Evolutionary conservation across 1,140 invertebrate species (phyloP).

Genomic region (Cotesia chilonis): DNA sequence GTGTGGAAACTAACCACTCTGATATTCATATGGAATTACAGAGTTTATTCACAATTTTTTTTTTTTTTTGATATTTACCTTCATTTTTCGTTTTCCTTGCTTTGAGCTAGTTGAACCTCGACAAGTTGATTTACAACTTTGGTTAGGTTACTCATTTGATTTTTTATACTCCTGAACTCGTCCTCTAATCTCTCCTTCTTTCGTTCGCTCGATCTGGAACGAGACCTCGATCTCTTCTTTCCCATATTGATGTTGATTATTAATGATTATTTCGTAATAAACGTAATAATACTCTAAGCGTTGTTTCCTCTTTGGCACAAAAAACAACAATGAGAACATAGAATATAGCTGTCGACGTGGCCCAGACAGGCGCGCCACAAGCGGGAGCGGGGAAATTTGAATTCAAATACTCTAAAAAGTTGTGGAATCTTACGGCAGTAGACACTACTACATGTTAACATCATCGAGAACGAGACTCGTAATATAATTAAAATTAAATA

Average conservation of each 20-base stretch:
- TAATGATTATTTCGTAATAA: neutral
- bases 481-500: too few species aligned
- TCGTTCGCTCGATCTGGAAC: too few species aligned
- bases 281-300: neutral
- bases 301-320: constrained; percentile 1
- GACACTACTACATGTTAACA: constrained; percentile 13
- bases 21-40: constrained; percentile 22
- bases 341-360: neutral
- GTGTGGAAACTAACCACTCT: constrained; percentile 18
- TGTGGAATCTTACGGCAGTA: constrained; percentile 10
- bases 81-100: neutral
- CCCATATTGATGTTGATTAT: neutral
- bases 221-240: too few species aligned
- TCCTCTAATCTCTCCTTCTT: too few species aligned
- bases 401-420: constrained; percentile 16
- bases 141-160: too few species aligned
- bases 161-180: too few species aligned
- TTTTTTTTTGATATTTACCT: neutral
- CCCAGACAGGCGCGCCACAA: neutral
- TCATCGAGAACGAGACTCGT: constrained; percentile 5
- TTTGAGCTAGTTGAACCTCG: too few species aligned
- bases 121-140: too few species aligned
- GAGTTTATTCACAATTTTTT: neutral
- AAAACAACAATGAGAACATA: constrained; percentile 6
- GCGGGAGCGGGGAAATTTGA: neutral